Conservation (phyloP, 2,888 invertebrate species). For the Eupithecia insigniata region DNA sequence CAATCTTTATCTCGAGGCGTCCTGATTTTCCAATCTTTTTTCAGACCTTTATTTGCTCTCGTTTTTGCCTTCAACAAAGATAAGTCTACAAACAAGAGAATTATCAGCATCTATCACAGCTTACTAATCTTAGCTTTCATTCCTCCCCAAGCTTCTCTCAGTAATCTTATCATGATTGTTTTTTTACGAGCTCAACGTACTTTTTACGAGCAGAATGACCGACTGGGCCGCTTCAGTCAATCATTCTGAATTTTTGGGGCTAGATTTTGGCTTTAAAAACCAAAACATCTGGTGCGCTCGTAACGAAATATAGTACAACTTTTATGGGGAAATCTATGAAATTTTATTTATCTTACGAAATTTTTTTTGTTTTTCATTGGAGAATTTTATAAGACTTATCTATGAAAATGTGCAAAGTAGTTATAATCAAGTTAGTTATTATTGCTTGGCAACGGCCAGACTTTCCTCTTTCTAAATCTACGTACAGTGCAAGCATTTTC, state of each 20-base stretch:
- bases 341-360: background rate
- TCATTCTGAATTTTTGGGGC: conserved; percentile 13
- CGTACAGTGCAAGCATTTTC: no score
- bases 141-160: conserved; percentile 4
- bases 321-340: background rate
- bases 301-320: background rate
- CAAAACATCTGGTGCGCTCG: conserved; percentile 13
- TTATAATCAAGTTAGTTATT: no score
- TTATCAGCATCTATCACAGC: conserved; percentile 11
- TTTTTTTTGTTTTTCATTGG: background rate
- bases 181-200: conserved; percentile 31
- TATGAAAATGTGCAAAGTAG: no score
- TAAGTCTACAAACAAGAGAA: conserved; percentile 9
- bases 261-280: background rate
- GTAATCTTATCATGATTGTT: conserved; percentile 31
- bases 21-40: background rate
- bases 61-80: background rate
- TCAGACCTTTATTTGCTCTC: background rate
- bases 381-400: background rate
- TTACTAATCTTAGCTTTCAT: conserved; percentile 19
- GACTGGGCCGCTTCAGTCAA: conserved; percentile 27
- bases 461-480: no score
- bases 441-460: no score
- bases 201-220: conserved; percentile 36
- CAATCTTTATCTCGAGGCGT: background rate